A percentile compares a stretch with the other conserved stretches of the same genome.
Evolutionary conservation across 2,797 vertebrate genomes (phyloP).

Genomic region (Sebastes hubbsi): DNA sequence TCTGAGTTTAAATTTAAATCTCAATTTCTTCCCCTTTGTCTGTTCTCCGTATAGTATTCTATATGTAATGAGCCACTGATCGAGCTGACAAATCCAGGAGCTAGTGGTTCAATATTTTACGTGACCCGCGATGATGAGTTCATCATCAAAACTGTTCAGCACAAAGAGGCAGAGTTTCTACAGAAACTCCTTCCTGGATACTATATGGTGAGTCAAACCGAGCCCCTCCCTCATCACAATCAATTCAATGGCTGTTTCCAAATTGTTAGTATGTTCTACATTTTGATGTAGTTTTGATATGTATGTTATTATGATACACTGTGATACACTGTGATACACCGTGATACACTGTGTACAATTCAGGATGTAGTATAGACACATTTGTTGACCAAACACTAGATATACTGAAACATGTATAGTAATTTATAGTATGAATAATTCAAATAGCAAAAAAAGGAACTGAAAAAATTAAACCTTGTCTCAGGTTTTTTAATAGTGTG

Average conservation of each 20-base stretch:
- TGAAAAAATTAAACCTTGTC: background rate
- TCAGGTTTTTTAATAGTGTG: background rate
- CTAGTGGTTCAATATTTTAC: conserved; percentile 96
- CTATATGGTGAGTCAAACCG: conserved; percentile 88
- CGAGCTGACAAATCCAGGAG: conserved; percentile 94
- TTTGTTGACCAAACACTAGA: background rate
- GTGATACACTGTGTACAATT: background rate
- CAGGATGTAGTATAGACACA: background rate
- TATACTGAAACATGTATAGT: background rate
- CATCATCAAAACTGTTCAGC: conserved; percentile 97
- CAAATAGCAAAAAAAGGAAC: background rate
- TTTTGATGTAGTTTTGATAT: background rate
- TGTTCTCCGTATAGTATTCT: conserved; percentile 85
- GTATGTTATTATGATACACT: background rate
- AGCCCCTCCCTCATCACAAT: background rate
- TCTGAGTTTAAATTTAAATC: background rate
- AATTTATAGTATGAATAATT: background rate
- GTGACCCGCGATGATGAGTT: conserved; percentile 97
- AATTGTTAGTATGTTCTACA: background rate
- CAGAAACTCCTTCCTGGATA: conserved; percentile 98
- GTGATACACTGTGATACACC: too few species aligned
- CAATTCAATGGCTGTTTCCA: background rate
- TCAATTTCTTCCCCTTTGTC: conserved; percentile 11
- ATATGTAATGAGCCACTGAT: conserved; percentile 95
- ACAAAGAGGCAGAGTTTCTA: conserved; percentile 97